phyloP scores from a whole-genome alignment of 2,888 invertebrate species.

The Melikaiella ostensackeni region DNA sequence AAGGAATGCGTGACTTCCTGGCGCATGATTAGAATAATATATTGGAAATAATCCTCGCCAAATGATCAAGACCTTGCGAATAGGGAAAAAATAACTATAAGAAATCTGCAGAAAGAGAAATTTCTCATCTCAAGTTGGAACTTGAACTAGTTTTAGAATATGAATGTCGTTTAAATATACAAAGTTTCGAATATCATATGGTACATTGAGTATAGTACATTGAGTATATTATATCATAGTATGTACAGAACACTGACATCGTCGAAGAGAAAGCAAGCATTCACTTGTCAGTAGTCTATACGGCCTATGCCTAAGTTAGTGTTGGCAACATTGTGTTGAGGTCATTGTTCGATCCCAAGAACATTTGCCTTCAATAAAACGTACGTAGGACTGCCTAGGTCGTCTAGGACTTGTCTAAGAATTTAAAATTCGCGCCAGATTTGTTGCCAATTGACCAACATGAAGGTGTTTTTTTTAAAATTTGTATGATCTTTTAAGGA shows the following conservation, averaged over 20 bases:
- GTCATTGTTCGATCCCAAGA: not conserved
- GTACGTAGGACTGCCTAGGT: not conserved
- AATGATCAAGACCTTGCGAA: not conserved
- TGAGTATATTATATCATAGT: not conserved
- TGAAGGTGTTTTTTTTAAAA: not conserved
- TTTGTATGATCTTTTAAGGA: not conserved
- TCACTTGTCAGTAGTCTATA: not conserved
- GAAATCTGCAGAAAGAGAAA: not conserved
- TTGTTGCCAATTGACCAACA: too few relatives aligned
- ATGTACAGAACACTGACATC: not conserved
- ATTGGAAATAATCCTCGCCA: not conserved
- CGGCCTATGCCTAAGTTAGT: not conserved
- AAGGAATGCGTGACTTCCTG: not conserved
- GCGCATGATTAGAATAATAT: not conserved
- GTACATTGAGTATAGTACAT: not conserved
- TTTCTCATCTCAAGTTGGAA: not conserved
- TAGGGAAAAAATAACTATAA: not conserved
- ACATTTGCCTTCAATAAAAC: not conserved
- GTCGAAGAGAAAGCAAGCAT: constrained; percentile 1
- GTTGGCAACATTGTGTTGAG: not conserved
- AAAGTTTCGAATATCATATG: not conserved
- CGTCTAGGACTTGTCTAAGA: not conserved
- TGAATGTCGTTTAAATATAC: not conserved
- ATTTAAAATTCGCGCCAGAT: not conserved
- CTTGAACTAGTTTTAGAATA: not conserved